These are phyloP conservation scores for Gnathonemus longibarbis DNA, from an alignment of 2,113 vertebrate genomes.

Conservation along the genomic window DNA sequence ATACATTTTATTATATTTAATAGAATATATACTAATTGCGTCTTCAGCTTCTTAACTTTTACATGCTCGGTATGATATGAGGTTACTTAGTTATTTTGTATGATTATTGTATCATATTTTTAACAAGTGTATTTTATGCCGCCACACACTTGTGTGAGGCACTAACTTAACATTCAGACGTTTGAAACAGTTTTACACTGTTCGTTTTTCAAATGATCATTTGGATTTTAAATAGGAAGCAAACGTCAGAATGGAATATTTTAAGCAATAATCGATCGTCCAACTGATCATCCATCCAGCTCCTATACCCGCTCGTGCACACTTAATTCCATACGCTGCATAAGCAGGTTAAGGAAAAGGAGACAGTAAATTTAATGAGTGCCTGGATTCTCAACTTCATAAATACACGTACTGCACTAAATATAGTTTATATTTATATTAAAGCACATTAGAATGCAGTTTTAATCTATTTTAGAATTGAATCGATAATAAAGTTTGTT, in stretches of 20 bases:
- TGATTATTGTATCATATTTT: not conserved
- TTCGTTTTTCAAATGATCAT: not conserved
- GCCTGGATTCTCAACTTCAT: not conserved
- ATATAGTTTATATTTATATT: not conserved
- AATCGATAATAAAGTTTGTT: not conserved
- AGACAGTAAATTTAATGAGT: not conserved
- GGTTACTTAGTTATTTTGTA: conserved; percentile 11
- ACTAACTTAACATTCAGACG: not conserved
- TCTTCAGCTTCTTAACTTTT: not conserved
- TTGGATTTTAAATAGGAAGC: not conserved
- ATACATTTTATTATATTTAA: conserved; percentile 6
- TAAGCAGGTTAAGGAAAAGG: not conserved
- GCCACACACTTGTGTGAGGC: conserved; percentile 32
- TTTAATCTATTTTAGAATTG: not conserved
- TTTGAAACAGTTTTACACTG: not conserved
- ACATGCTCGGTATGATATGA: not conserved
- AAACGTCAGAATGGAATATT: not conserved
- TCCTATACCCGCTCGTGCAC: not conserved
- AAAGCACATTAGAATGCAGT: not conserved
- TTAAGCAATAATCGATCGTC: not conserved
- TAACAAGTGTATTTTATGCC: not conserved
- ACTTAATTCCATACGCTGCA: not conserved
- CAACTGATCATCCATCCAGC: not conserved
- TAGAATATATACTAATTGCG: not conserved
- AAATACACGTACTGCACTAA: not conserved